A percentile compares a stretch with the other conserved stretches of the same genome.
These are phyloP conservation scores for Darevskia nairensis DNA, from an alignment of 2,797 vertebrate genomes.

Conservation along the genomic window DNA sequence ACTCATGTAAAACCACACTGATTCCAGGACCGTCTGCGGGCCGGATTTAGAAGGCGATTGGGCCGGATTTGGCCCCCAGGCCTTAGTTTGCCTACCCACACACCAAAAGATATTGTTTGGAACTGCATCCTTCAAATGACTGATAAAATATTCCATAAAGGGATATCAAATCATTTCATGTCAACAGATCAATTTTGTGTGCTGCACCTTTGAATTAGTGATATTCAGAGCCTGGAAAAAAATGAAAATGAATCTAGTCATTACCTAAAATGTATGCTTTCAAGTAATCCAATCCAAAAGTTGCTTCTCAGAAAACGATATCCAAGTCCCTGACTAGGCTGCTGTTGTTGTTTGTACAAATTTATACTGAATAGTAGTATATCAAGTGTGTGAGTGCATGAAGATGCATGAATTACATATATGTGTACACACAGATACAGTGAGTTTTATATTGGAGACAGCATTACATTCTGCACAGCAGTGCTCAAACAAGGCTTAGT, in stretches of 20 bases:
- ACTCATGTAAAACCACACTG: too few species aligned
- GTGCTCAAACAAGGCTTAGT: constrained; percentile 50
- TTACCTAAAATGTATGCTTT: background rate
- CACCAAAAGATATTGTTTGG: background rate
- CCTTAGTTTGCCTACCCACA: too few species aligned
- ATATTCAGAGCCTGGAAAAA: background rate
- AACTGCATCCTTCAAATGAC: background rate
- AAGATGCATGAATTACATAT: background rate
- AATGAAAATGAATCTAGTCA: background rate
- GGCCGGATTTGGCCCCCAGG: accelerated
- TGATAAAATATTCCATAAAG: background rate
- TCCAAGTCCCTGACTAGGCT: background rate
- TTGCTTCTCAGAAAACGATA: background rate
- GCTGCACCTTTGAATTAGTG: background rate
- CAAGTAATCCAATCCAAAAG: background rate
- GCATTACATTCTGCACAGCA: constrained; percentile 38
- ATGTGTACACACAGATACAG: background rate
- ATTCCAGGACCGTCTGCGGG: accelerated
- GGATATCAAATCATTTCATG: background rate
- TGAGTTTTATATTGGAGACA: constrained; percentile 20
- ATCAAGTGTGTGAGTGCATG: background rate
- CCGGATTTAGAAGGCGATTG: too few species aligned
- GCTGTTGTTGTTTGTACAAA: too few species aligned
- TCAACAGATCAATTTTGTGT: background rate
- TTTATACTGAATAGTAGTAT: background rate